phyloP scores from a whole-genome alignment of 2,888 invertebrate genomes.

The Machimus atricapillus region DNA sequence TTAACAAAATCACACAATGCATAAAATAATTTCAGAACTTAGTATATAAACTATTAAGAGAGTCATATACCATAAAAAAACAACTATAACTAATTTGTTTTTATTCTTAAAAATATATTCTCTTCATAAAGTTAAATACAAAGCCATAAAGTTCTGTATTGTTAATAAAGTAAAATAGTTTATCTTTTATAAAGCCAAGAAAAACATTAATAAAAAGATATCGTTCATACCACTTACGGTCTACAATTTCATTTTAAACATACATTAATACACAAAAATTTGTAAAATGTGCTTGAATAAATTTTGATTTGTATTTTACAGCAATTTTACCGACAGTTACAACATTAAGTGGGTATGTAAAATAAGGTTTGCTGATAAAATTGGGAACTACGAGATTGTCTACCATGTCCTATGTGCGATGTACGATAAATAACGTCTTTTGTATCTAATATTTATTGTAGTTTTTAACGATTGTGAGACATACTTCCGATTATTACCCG shows the following conservation, averaged over 20 bases:
- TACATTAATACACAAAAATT: background rate
- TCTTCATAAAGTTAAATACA: constrained; percentile 1
- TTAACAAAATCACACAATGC: too few relatives aligned
- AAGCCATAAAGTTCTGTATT: background rate
- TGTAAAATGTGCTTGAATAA: background rate
- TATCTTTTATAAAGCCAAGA: background rate
- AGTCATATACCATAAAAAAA: background rate
- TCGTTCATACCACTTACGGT: background rate
- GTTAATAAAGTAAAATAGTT: background rate
- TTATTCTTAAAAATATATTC: constrained; percentile 12
- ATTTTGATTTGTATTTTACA: background rate
- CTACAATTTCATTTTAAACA: background rate
- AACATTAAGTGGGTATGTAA: background rate
- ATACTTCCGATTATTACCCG: background rate
- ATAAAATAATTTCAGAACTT: background rate
- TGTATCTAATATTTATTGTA: background rate
- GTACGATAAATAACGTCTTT: background rate
- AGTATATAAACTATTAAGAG: background rate
- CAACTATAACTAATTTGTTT: background rate
- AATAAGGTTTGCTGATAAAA: background rate
- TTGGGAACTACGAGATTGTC: background rate
- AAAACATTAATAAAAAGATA: background rate
- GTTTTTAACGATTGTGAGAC: too few relatives aligned
- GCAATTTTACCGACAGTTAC: background rate
- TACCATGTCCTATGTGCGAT: background rate